A percentile compares a stretch with the other conserved stretches of the same genome.
Evolutionary conservation across 2,113 vertebrate genomes (phyloP).

Genomic region (Tetrax tetrax): DNA sequence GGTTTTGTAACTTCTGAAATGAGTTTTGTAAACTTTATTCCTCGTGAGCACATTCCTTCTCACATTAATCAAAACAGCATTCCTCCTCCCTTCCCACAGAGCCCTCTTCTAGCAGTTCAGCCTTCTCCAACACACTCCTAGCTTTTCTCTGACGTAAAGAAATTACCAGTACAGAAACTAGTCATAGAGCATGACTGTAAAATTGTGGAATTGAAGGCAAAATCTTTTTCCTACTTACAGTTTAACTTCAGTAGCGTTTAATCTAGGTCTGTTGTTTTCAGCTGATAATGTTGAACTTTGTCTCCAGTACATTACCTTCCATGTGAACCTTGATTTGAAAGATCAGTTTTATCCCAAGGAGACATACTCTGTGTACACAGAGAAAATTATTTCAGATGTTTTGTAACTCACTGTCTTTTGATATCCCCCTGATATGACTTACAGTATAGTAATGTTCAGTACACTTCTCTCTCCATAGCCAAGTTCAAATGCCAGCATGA

Average conservation of each 20-base stretch:
- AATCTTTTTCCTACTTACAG: neutral
- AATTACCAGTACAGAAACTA: neutral
- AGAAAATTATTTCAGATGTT: neutral
- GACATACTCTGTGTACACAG: neutral
- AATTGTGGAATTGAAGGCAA: neutral
- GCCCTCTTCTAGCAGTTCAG: neutral
- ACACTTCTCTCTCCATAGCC: neutral
- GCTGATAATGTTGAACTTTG: neutral
- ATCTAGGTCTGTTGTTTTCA: neutral
- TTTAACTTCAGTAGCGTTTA: neutral
- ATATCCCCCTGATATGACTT: neutral
- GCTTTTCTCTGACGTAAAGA: neutral
- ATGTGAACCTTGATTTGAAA: neutral
- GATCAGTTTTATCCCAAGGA: slow-evolving; percentile 27
- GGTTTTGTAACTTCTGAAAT: slow-evolving; percentile 6
- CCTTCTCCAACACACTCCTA: neutral
- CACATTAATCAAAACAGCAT: slow-evolving; percentile 16
- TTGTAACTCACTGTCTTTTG: neutral
- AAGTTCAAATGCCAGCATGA: neutral
- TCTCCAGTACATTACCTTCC: neutral
- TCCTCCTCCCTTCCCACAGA: slow-evolving; percentile 10
- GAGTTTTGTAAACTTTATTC: slow-evolving; percentile 26
- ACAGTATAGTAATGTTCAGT: neutral
- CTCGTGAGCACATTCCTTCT: slow-evolving; percentile 2
- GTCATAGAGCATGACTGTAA: neutral